Conservation (phyloP, 2,888 invertebrate species). For the Hydropsyche betteni region DNA sequence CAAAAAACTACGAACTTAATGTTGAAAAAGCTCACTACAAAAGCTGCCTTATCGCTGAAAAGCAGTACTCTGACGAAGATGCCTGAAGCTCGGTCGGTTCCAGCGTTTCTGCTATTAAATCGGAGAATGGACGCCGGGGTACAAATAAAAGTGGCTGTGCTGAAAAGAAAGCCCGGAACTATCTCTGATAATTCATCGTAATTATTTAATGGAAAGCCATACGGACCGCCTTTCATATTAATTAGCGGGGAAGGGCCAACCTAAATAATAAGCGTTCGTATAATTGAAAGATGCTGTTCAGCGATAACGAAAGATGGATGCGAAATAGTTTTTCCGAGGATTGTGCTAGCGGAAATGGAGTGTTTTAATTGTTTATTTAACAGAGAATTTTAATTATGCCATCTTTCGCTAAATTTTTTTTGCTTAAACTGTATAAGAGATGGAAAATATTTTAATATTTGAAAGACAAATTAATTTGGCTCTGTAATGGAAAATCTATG, state of each 20-base stretch:
- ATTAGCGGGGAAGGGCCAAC: conserved; percentile 3
- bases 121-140: neutral
- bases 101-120: conserved; percentile 9
- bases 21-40: conserved; percentile 22
- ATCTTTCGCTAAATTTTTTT: no score
- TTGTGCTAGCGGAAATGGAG: no score
- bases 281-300: neutral
- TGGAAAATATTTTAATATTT: no score
- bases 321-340: neutral
- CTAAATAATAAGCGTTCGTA: conserved; percentile 12
- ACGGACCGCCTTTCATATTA: conserved; percentile 14
- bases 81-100: neutral
- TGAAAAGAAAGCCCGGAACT: conserved; percentile 10
- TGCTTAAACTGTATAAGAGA: no score
- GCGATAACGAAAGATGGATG: neutral
- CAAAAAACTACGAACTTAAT: conserved; percentile 9
- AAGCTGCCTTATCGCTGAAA: conserved; percentile 26
- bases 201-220: conserved; percentile 11
- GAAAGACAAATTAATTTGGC: no score
- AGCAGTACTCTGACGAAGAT: neutral
- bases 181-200: conserved; percentile 20
- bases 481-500: no score
- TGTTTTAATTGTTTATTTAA: no score
- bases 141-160: conserved; percentile 8
- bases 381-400: no score